Evolutionary conservation across 2,797 vertebrate genomes (phyloP).

Genomic region (Lates japonicus): DNA sequence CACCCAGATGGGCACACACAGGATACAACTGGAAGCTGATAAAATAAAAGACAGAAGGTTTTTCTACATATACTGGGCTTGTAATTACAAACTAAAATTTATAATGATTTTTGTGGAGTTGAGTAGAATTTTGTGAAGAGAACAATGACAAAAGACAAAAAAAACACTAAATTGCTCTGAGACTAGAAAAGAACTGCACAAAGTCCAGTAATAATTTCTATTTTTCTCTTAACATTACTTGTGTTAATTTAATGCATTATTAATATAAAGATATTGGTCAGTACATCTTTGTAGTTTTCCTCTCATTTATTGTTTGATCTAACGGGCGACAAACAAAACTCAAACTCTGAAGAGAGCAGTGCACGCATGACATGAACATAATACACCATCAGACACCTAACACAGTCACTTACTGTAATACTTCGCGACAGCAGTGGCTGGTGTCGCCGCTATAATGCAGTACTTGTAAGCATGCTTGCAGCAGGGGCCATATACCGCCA

Average conservation of each 20-base stretch:
- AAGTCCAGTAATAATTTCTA: too few species aligned
- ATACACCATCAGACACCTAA: slow-evolving; percentile 27
- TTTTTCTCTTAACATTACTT: neutral
- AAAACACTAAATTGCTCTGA: neutral
- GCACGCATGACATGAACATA: too few species aligned
- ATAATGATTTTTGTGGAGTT: neutral
- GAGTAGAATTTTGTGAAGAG: neutral
- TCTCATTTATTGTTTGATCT: neutral
- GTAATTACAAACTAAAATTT: neutral
- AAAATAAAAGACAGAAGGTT: slow-evolving; percentile 12
- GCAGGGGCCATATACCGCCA: neutral
- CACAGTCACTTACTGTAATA: slow-evolving; percentile 13
- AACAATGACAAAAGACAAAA: neutral
- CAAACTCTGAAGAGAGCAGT: slow-evolving; percentile 26
- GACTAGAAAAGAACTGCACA: too few species aligned
- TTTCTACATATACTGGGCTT: neutral
- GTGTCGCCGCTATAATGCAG: neutral
- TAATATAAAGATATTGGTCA: neutral
- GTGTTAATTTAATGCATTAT: neutral
- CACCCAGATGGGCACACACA: slow-evolving; percentile 8
- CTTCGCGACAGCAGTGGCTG: slow-evolving; percentile 16
- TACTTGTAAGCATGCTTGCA: too few species aligned
- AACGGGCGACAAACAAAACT: slow-evolving; percentile 30
- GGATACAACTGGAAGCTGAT: slow-evolving; percentile 16
- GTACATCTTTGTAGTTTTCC: neutral